Percentiles rank a stretch among this genome's conserved stretches.
phyloP scores from a whole-genome alignment of 2,797 vertebrate species.

The Urophycis tenuis region DNA sequence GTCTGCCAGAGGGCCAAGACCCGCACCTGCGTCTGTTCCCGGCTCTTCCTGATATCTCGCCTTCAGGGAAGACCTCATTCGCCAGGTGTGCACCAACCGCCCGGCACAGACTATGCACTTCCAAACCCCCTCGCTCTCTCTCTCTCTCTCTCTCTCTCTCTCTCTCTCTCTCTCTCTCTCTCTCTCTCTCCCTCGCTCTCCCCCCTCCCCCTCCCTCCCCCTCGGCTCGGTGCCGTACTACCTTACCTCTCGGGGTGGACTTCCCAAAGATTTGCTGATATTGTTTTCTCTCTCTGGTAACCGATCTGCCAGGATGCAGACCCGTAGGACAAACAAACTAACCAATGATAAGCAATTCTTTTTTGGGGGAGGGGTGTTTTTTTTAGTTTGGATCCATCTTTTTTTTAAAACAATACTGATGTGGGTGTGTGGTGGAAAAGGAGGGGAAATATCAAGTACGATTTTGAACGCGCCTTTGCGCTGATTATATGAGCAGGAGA shows the following conservation, averaged over 20 bases:
- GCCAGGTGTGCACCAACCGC: slow-evolving; percentile 57
- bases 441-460: slow-evolving; percentile 51
- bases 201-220: slow-evolving; percentile 19
- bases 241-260: slow-evolving; percentile 50
- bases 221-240: slow-evolving; percentile 41
- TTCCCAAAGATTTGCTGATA: slow-evolving; percentile 65
- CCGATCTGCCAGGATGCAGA: slow-evolving; percentile 58
- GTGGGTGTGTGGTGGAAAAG: slow-evolving; percentile 30
- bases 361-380: slow-evolving; percentile 23
- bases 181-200: slow-evolving; percentile 24
- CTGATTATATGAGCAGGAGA: slow-evolving; percentile 39
- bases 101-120: slow-evolving; percentile 71
- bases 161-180: slow-evolving; percentile 36
- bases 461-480: slow-evolving; percentile 35
- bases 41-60: slow-evolving; percentile 35
- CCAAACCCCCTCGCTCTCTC: slow-evolving; percentile 56
- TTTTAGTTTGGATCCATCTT: slow-evolving; percentile 27
- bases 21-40: slow-evolving; percentile 49
- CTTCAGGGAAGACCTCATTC: slow-evolving; percentile 68
- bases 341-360: slow-evolving; percentile 21
- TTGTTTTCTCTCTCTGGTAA: slow-evolving; percentile 50
- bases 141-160: slow-evolving; percentile 50
- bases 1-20: slow-evolving; percentile 65
- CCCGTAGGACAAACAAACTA: slow-evolving; percentile 45
- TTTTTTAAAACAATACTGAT: slow-evolving; percentile 16